Base-by-base conservation (phyloP, 37 sponge, comb jelly and placozoan species). In the Amphimedon queenslandica region DNA sequence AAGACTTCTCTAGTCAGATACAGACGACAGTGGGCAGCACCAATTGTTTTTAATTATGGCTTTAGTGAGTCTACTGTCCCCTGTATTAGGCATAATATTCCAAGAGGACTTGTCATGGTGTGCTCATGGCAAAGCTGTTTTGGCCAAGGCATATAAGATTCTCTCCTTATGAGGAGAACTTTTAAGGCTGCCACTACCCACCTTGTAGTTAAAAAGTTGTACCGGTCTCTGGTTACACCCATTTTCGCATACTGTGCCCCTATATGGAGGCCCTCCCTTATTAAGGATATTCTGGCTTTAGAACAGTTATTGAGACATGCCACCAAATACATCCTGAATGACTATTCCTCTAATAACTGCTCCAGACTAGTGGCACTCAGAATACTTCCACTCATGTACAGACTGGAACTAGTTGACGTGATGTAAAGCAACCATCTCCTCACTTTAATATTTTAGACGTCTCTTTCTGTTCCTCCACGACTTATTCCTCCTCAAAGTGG, bases 181-280 rank as follows among this genome's bases (percentile, higher is more conserved):
- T 70, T 40, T 40, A n/a, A n/a, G n/a, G 5, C 71, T 53, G 40
- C 40, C 42, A 4, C 30, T 39, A 29, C 11, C 11, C 34, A 8
- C 6, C 6, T 40, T 8, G 16, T n/a, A 27, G 42, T 24, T 10
- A 70, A 40, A 31, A 18, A 29, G 23, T 27, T 70, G 4, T 70
- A 70, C 23, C 11, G 8, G 8, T 36, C 38, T 6, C 31, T 67
- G 6, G n/a, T n/a, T n/a, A n/a, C n/a, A n/a, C 39, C 10, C 31
- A 8, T 24, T 10, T 32, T 13, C 21, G 10, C 24, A 10, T 67
- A 67, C 69, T 67, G 69, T 40, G 29, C 36, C 21, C 69, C 6
- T 8, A 8, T 67, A 8, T 67, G 69, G 69, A 28, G 69, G 11
- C 69, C 69, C n/a, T 40, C 29, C 40, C 40, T 67, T 23, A 24